Percentiles rank a stretch among this genome's conserved stretches.
Conservation (phyloP, 2,888 invertebrate species). For the Halictus quadricinctus region DNA sequence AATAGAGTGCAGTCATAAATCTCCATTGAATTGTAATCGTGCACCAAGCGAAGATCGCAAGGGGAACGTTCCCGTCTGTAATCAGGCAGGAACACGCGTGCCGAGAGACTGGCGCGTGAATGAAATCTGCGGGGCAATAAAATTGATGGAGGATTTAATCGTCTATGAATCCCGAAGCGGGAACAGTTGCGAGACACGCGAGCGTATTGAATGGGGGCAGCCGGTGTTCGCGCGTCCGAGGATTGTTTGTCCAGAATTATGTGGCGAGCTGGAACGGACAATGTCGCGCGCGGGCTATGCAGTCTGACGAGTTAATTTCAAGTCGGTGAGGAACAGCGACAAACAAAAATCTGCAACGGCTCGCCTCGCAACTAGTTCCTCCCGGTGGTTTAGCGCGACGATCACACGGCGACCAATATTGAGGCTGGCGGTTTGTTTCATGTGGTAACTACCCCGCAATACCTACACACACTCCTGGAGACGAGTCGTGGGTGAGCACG, state of each 20-base stretch:
- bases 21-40: not conserved
- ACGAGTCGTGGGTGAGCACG: not conserved
- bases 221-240: not conserved
- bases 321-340: conserved; percentile 30
- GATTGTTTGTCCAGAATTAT: not conserved
- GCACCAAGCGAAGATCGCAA: not conserved
- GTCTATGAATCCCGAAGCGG: not conserved
- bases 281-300: not conserved
- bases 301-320: conserved; percentile 60
- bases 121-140: not conserved
- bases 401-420: conserved; percentile 61
- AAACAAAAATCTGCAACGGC: conserved; percentile 49
- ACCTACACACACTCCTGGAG: conserved; percentile 35
- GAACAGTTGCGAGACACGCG: not conserved
- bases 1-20: not conserved
- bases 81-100: not conserved
- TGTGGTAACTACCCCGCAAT: conserved; percentile 61
- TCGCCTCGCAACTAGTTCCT: conserved; percentile 27
- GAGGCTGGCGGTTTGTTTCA: conserved; percentile 66
- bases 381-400: conserved; percentile 38
- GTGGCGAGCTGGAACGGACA: not conserved
- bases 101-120: not conserved
- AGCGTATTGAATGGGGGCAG: not conserved
- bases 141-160: not conserved
- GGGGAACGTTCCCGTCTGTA: not conserved